Percentiles rank a stretch among this genome's conserved stretches.
Conservation (phyloP, 2,113 vertebrate genomes). For the Heterotilapia buettikoferi region DNA sequence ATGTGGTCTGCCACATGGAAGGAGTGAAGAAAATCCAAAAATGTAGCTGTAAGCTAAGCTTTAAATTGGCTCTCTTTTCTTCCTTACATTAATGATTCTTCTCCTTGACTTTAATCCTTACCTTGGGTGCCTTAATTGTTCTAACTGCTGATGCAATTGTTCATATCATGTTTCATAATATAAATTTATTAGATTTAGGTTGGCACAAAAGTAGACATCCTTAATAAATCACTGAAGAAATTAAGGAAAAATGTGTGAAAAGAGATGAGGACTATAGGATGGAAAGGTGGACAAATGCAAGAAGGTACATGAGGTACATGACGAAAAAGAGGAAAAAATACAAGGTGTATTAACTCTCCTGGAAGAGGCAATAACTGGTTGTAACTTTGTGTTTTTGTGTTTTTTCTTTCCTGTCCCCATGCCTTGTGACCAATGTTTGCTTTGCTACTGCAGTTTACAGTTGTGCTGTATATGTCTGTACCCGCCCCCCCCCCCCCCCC, state of each 20-base stretch:
- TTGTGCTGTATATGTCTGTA: not conserved
- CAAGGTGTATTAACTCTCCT: not conserved
- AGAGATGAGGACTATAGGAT: not conserved
- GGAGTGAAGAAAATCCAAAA: not conserved
- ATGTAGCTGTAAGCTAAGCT: not conserved
- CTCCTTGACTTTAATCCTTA: not conserved
- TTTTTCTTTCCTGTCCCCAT: not conserved
- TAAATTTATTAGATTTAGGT: not conserved
- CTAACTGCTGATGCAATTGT: not conserved
- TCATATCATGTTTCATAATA: not conserved
- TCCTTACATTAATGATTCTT: not conserved
- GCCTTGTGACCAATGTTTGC: not conserved
- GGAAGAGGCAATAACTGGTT: not conserved
- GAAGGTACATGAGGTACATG: not conserved
- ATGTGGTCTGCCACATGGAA: conserved; percentile 2
- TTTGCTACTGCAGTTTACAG: not conserved
- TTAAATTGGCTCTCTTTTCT: not conserved
- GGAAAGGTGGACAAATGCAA: not conserved
- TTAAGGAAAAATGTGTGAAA: not conserved
- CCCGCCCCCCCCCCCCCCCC: no score
- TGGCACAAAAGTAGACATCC: not conserved
- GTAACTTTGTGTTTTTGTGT: not conserved
- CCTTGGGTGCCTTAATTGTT: not conserved
- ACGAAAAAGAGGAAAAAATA: not conserved
- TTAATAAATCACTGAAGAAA: not conserved